Evolutionary conservation across 2,113 vertebrate genomes (phyloP).

Genomic region (Probosciger aterrimus): DNA sequence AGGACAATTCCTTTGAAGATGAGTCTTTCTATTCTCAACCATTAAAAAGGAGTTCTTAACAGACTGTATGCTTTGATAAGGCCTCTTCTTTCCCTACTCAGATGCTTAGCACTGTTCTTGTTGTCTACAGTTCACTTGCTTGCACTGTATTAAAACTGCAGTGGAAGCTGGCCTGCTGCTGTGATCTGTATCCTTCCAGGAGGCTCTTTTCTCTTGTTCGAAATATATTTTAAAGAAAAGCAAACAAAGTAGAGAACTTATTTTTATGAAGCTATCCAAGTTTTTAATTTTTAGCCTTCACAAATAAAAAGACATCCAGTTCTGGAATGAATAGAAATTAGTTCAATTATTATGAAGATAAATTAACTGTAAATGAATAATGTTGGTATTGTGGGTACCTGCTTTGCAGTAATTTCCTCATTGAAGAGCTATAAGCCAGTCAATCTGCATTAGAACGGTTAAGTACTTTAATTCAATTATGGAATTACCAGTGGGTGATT

Average conservation of each 20-base stretch:
- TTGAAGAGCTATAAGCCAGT: not conserved
- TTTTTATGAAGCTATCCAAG: not conserved
- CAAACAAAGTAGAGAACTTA: not conserved
- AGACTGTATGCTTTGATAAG: not conserved
- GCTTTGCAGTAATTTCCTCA: not conserved
- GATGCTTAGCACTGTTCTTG: not conserved
- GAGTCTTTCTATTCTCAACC: not conserved
- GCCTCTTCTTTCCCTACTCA: not conserved
- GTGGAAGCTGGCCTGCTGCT: not conserved
- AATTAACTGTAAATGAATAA: not conserved
- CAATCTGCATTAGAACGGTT: slow-evolving; percentile 12
- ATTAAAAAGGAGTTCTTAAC: not conserved
- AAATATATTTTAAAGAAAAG: not conserved
- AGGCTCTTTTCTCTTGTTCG: not conserved
- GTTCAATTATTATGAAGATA: not conserved
- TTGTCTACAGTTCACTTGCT: not conserved
- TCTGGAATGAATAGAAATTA: not conserved
- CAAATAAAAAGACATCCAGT: not conserved
- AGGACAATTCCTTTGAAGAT: not conserved
- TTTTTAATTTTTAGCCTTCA: not conserved
- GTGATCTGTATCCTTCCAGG: not conserved
- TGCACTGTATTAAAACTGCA: not conserved
- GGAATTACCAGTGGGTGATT: slow-evolving; percentile 29
- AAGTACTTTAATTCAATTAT: slow-evolving; percentile 60
- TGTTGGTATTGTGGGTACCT: not conserved